Conservation (phyloP, 2,888 invertebrate genomes). For the Hemaris fuciformis region DNA sequence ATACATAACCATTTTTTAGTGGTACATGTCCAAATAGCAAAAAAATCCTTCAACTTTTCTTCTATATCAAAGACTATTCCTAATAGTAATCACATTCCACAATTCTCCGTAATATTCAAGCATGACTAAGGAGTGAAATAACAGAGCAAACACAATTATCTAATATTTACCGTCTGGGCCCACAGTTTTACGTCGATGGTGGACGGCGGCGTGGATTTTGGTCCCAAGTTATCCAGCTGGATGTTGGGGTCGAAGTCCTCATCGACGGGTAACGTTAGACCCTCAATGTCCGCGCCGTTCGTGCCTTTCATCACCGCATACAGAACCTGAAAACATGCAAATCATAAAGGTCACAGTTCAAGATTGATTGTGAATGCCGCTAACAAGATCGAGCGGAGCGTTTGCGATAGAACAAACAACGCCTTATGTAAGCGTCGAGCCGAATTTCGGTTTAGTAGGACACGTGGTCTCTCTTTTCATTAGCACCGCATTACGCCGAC, state of each 20-base stretch:
- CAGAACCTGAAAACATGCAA: conserved; percentile 70
- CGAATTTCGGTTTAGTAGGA: conserved; percentile 45
- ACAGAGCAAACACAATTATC: background rate
- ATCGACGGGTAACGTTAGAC: conserved; percentile 77
- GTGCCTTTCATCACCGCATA: conserved; percentile 82
- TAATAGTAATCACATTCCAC: no score
- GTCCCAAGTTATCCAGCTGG: conserved; percentile 84
- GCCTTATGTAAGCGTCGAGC: conserved; percentile 43
- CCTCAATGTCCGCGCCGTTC: conserved; percentile 75
- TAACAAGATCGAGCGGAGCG: conserved; percentile 26
- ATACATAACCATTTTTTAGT: no score
- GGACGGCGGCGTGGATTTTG: conserved; percentile 68
- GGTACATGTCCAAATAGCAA: no score
- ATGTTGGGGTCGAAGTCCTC: conserved; percentile 89
- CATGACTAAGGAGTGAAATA: background rate
- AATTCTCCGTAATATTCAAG: background rate
- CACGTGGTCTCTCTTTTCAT: conserved; percentile 50
- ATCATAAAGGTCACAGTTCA: conserved; percentile 19
- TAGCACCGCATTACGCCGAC: conserved; percentile 62
- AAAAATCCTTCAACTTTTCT: no score
- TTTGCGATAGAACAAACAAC: conserved; percentile 41
- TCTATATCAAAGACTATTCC: no score
- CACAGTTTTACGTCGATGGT: conserved; percentile 76
- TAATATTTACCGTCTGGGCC: conserved; percentile 70
- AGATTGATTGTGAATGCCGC: conserved; percentile 12